Evolutionary conservation across 2,797 vertebrate species (phyloP).

Genomic region (Anas bahamensis): DNA sequence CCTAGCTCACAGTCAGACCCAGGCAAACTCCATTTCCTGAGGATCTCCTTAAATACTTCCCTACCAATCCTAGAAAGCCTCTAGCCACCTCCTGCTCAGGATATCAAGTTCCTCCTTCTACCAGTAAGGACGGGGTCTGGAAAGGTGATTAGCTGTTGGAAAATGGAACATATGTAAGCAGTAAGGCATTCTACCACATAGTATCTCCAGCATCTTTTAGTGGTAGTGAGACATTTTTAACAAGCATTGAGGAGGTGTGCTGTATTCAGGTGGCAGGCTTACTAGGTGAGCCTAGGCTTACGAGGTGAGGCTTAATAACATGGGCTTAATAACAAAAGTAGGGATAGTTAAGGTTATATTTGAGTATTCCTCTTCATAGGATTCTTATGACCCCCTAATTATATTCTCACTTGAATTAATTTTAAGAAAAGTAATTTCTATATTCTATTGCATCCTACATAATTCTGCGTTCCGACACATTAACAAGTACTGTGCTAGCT

Average conservation of each 20-base stretch:
- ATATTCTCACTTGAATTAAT: slow-evolving; percentile 40
- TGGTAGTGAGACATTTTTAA: not conserved
- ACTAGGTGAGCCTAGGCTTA: slow-evolving; percentile 32
- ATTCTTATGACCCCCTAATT: slow-evolving; percentile 36
- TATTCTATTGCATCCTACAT: not conserved
- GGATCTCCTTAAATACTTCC: not conserved
- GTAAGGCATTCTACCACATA: not conserved
- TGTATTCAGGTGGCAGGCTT: not conserved
- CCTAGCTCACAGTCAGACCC: not conserved
- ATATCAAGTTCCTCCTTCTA: not conserved
- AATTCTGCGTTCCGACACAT: not conserved
- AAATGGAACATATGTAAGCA: not conserved
- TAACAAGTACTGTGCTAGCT: not conserved
- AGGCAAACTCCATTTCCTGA: not conserved
- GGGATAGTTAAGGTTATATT: slow-evolving; percentile 31
- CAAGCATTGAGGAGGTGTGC: not conserved
- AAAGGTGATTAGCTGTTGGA: not conserved
- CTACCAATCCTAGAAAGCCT: not conserved
- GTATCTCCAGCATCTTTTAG: not conserved
- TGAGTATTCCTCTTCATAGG: not conserved
- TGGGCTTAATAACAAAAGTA: not conserved
- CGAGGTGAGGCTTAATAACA: slow-evolving; percentile 46
- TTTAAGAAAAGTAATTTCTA: slow-evolving; percentile 49
- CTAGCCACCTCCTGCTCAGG: not conserved
- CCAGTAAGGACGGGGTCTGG: not conserved